Evolutionary conservation across 2,888 invertebrate species (phyloP).

Genomic region (Leucoptera coffeella): DNA sequence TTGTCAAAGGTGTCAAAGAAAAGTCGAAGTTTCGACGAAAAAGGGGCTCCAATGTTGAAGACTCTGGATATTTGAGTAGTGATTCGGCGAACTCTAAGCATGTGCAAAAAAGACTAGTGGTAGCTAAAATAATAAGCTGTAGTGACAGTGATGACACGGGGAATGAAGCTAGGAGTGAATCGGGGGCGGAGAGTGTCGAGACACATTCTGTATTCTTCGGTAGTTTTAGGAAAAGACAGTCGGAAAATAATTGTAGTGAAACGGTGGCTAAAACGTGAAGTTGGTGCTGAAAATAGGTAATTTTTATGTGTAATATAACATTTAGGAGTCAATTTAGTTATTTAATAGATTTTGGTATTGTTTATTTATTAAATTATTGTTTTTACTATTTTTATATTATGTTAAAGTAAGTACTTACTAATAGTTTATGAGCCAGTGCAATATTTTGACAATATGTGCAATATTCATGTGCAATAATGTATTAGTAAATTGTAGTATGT

Average conservation of each 20-base stretch:
- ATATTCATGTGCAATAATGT: too few species aligned
- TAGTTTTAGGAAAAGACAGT: conserved; percentile 52
- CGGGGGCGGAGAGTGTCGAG: conserved; percentile 80
- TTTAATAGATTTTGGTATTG: too few species aligned
- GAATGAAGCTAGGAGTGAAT: conserved; percentile 77
- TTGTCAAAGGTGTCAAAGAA: conserved; percentile 22
- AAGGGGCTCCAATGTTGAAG: conserved; percentile 50
- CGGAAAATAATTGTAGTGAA: background rate
- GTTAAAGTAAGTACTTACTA: too few species aligned
- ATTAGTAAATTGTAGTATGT: too few species aligned
- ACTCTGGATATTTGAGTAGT: conserved; percentile 81
- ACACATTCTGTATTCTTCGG: conserved; percentile 84
- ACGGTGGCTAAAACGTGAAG: too few species aligned
- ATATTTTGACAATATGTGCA: too few species aligned
- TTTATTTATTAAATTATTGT: too few species aligned
- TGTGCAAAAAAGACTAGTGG: conserved; percentile 29
- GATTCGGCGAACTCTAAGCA: conserved; percentile 62
- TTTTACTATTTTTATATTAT: too few species aligned
- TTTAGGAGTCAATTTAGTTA: too few species aligned
- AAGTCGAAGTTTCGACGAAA: conserved; percentile 23
- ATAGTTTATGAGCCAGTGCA: too few species aligned
- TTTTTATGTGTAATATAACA: conserved; percentile 4
- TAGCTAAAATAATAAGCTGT: conserved; percentile 51
- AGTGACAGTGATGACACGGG: conserved; percentile 76
- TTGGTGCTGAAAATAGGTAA: conserved; percentile 6